These are phyloP conservation scores for Xenopus laevis DNA, from an alignment of 2,113 vertebrate genomes.

Conservation along the genomic window DNA sequence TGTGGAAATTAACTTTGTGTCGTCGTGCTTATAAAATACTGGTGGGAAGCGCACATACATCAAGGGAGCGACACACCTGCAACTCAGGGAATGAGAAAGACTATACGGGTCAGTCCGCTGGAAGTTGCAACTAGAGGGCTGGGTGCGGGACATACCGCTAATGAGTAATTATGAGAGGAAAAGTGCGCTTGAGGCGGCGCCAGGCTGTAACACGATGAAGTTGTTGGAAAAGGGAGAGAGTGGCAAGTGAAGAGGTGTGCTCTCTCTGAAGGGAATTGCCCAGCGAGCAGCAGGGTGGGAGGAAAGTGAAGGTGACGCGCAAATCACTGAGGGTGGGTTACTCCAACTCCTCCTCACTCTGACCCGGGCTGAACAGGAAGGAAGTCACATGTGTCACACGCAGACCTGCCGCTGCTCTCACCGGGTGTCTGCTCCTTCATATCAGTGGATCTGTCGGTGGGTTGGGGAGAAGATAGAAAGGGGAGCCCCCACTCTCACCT, in stretches of 20 bases:
- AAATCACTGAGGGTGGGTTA: conserved; percentile 15
- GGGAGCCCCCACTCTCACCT: conserved; percentile 5
- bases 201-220: background rate
- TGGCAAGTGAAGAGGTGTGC: background rate
- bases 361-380: background rate
- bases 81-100: no score
- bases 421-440: background rate
- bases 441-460: background rate
- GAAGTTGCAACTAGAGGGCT: no score
- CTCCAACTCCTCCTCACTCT: conserved; percentile 29
- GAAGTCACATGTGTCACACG: conserved; percentile 23
- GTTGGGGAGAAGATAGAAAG: background rate
- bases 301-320: conserved; percentile 7
- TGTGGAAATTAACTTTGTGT: no score
- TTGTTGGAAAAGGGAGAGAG: conserved; percentile 1
- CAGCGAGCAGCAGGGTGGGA: background rate
- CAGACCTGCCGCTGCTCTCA: background rate
- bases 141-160: no score
- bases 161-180: no score
- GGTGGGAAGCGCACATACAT: no score
- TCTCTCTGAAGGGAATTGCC: no score
- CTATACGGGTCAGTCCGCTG: no score
- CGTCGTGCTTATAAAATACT: no score
- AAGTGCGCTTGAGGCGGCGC: background rate
- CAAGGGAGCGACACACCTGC: no score